These are phyloP conservation scores for Hexactinellida sp. DNA, from an alignment of 37 sponge, comb jelly and placozoan species.

Conservation along the genomic window DNA sequence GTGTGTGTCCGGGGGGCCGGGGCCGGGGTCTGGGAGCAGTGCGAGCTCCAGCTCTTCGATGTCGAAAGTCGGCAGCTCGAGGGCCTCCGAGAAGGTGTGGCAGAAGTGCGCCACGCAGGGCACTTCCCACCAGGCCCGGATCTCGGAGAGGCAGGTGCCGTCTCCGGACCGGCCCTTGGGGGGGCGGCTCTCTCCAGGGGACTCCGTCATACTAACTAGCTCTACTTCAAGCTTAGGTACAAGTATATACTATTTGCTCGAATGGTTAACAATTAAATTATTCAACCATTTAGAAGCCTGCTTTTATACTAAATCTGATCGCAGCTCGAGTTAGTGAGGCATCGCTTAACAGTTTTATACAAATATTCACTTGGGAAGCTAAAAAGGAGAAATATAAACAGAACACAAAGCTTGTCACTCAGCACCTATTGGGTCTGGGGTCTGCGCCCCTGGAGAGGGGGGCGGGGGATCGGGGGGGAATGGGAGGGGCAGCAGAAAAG, in stretches of 20 bases:
- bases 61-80: constrained; percentile 57
- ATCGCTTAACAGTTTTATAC: too few species aligned
- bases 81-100: constrained; percentile 46
- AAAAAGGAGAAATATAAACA: too few species aligned
- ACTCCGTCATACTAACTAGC: not conserved
- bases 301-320: too few species aligned
- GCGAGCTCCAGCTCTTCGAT: constrained; percentile 41
- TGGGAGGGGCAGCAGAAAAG: not conserved
- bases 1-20: not conserved
- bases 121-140: constrained; percentile 80
- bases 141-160: constrained; percentile 17
- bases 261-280: too few species aligned
- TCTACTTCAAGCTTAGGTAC: too few species aligned
- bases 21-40: not conserved
- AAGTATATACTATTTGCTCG: too few species aligned
- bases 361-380: too few species aligned
- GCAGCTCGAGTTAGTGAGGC: not conserved
- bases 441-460: too few species aligned
- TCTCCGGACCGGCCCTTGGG: not conserved
- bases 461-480: not conserved
- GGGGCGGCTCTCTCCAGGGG: not conserved
- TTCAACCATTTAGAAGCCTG: too few species aligned
- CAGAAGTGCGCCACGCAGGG: constrained; percentile 72
- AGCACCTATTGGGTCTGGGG: too few species aligned
- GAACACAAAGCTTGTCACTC: too few species aligned